Conservation (phyloP, 2,113 vertebrate species). For the Otocyon megalotis region DNA sequence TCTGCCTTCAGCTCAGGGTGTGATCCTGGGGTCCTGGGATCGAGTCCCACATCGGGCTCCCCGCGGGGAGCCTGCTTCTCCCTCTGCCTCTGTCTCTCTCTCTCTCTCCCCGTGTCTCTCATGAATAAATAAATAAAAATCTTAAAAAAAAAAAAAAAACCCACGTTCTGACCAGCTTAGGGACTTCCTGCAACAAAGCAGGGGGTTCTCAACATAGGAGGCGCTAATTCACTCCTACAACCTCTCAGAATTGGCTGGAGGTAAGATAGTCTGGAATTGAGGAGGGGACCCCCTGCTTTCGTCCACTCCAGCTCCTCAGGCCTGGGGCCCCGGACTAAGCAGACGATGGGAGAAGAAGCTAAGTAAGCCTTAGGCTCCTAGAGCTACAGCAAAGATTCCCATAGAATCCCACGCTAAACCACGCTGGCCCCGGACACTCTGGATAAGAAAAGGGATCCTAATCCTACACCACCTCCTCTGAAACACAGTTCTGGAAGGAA, state of each 20-base stretch:
- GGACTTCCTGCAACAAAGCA: neutral
- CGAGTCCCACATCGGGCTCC: too few relatives aligned
- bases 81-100: too few relatives aligned
- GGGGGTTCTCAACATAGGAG: neutral
- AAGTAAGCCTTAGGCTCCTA: neutral
- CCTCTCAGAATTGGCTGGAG: neutral
- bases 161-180: neutral
- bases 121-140: too few relatives aligned
- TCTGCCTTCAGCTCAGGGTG: too few relatives aligned
- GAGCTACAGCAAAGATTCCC: neutral
- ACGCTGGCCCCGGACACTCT: neutral
- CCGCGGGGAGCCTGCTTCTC: too few relatives aligned
- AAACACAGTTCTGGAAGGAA: slow-evolving; percentile 23
- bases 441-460: neutral
- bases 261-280: neutral
- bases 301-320: neutral
- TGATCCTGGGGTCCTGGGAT: too few relatives aligned
- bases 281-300: neutral
- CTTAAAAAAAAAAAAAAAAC: too few relatives aligned
- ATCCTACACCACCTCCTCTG: neutral
- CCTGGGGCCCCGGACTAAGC: neutral
- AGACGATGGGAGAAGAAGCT: neutral
- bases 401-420: neutral
- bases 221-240: neutral
- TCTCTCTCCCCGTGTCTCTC: too few relatives aligned